These are phyloP conservation scores for Sylvia atricapilla DNA, from an alignment of 2,113 vertebrate genomes.

Conservation along the genomic window DNA sequence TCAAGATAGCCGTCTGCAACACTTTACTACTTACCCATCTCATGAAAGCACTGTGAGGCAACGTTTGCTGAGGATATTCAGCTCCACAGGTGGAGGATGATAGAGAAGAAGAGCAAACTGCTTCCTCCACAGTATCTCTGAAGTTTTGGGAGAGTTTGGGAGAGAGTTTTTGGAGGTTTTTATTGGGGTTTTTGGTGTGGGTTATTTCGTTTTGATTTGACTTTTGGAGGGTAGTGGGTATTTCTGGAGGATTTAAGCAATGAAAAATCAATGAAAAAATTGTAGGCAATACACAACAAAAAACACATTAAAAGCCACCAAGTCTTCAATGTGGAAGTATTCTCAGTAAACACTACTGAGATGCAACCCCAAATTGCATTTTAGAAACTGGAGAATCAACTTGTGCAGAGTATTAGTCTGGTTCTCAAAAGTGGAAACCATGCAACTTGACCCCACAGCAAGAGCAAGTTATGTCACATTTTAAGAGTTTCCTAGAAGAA, in stretches of 20 bases:
- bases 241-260: background rate
- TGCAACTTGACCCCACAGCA: background rate
- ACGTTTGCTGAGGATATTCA: background rate
- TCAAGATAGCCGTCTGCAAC: background rate
- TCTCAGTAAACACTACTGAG: background rate
- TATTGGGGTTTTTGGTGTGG: background rate
- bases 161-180: background rate
- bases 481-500: background rate
- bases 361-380: background rate
- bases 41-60: background rate
- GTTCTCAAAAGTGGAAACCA: background rate
- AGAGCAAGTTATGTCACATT: background rate
- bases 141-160: background rate
- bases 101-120: background rate
- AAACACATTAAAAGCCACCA: background rate
- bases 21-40: background rate
- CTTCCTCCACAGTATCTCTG: background rate
- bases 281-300: background rate
- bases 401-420: background rate
- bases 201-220: background rate
- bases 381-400: background rate
- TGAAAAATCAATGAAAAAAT: background rate
- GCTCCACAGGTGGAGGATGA: background rate
- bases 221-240: background rate
- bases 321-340: background rate